phyloP scores from a whole-genome alignment of 2,113 vertebrate genomes.

The Cephalopholis sonnerati region DNA sequence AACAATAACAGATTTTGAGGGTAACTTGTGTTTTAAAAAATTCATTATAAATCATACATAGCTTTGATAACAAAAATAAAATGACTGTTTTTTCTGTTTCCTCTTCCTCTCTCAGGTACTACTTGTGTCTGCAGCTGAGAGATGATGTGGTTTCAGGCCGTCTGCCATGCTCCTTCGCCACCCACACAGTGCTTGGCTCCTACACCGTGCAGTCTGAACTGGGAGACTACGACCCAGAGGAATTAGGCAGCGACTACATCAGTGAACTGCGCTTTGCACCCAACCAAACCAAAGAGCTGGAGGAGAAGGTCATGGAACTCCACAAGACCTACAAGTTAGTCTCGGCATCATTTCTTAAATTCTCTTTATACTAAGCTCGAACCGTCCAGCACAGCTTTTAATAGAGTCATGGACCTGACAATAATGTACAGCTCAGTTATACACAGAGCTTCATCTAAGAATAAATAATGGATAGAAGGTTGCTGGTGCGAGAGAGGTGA shows the following conservation, averaged over 20 bases:
- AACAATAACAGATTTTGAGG: not conserved
- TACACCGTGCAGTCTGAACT: slow-evolving; percentile 96
- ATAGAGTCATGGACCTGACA: not conserved
- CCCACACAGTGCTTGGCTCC: slow-evolving; percentile 93
- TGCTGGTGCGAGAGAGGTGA: not conserved
- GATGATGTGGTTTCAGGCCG: slow-evolving; percentile 95
- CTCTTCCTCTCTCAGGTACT: slow-evolving; percentile 87
- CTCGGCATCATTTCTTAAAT: not conserved
- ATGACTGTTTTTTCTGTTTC: not conserved
- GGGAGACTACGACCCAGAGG: slow-evolving; percentile 94
- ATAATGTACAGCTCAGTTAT: not conserved
- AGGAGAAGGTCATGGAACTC: slow-evolving; percentile 95
- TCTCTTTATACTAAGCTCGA: not conserved
- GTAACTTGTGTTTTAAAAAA: too few relatives aligned
- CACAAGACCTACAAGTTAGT: slow-evolving; percentile 96
- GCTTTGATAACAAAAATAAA: not conserved
- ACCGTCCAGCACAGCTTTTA: not conserved
- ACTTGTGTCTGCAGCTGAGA: slow-evolving; percentile 95
- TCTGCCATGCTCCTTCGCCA: slow-evolving; percentile 96
- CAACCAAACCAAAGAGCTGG: slow-evolving; percentile 95
- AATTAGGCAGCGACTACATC: slow-evolving; percentile 91
- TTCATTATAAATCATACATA: too few relatives aligned
- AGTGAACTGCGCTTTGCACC: slow-evolving; percentile 95
- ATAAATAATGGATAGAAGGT: not conserved
- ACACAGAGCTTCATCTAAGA: not conserved